Conservation (phyloP, 2,888 invertebrate genomes). For the Trachelus iudaicus region DNA sequence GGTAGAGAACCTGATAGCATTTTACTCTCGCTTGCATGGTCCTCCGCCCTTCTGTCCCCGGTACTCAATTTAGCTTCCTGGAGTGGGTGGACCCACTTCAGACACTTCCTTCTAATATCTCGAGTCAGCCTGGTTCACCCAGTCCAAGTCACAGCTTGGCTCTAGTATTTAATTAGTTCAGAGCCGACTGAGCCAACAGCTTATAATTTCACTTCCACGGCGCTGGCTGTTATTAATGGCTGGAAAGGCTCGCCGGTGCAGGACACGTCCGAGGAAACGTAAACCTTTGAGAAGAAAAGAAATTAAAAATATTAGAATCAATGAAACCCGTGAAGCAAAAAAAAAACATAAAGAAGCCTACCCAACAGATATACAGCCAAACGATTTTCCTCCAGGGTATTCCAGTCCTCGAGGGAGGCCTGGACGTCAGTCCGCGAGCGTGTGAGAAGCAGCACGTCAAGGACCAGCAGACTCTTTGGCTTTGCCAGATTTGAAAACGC, state of each 20-base stretch:
- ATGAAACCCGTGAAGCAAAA: not conserved
- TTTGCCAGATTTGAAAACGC: constrained; percentile 62
- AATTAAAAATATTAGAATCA: not conserved
- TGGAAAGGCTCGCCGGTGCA: not conserved
- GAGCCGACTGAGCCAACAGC: constrained; percentile 23
- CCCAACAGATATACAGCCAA: not conserved
- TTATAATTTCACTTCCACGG: constrained; percentile 25
- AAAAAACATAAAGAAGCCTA: not conserved
- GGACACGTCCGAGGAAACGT: not conserved
- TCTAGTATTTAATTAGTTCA: constrained; percentile 45
- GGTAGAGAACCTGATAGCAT: constrained; percentile 12
- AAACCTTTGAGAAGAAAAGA: not conserved
- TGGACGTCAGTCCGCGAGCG: constrained; percentile 38
- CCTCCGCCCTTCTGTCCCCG: constrained; percentile 14
- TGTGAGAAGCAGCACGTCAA: constrained; percentile 24
- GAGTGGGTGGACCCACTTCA: not conserved
- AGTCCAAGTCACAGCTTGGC: constrained; percentile 15
- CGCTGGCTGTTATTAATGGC: not conserved
- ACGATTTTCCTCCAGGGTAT: constrained; percentile 35
- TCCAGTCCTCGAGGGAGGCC: constrained; percentile 37
- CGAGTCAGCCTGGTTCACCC: not conserved
- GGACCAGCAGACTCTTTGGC: constrained; percentile 41
- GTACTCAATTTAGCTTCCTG: constrained; percentile 14
- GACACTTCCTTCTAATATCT: not conserved
- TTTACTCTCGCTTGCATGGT: constrained; percentile 26